Conservation (phyloP, 2,113 vertebrate species). For the Burhinus oedicnemus region DNA sequence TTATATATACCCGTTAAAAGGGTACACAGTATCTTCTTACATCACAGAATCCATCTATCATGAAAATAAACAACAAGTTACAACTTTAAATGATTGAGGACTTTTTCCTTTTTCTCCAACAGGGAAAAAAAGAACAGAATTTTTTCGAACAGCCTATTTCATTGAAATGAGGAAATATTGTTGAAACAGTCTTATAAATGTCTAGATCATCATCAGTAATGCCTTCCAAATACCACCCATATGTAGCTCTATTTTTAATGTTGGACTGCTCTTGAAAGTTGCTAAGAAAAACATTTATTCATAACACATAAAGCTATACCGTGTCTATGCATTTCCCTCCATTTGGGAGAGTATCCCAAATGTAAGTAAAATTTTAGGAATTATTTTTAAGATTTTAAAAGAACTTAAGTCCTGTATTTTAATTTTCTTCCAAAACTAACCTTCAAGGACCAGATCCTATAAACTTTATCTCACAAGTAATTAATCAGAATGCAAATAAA, state of each 20-base stretch:
- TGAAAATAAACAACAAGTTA: background rate
- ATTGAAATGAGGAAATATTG: background rate
- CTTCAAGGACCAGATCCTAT: background rate
- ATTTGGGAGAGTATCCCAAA: background rate
- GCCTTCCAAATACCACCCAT: background rate
- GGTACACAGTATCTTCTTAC: background rate
- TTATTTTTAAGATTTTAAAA: background rate
- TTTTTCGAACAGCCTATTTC: background rate
- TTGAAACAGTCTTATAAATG: background rate
- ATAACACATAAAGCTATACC: background rate
- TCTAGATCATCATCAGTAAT: background rate
- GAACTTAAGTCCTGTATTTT: background rate
- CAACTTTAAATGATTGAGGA: background rate
- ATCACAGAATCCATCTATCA: background rate
- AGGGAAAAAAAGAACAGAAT: background rate
- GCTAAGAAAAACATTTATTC: conserved; percentile 32
- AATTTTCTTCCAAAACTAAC: background rate
- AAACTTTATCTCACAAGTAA: background rate
- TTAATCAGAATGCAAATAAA: background rate
- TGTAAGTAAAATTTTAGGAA: background rate
- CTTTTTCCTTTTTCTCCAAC: background rate
- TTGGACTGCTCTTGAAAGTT: conserved; percentile 4
- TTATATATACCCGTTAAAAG: background rate
- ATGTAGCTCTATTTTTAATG: conserved; percentile 19
- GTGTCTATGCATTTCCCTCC: background rate